A percentile compares a stretch with the other conserved stretches of the same genome.
Evolutionary conservation across 2,888 invertebrate genomes (phyloP).

Genomic region (Anoncus sp.): DNA sequence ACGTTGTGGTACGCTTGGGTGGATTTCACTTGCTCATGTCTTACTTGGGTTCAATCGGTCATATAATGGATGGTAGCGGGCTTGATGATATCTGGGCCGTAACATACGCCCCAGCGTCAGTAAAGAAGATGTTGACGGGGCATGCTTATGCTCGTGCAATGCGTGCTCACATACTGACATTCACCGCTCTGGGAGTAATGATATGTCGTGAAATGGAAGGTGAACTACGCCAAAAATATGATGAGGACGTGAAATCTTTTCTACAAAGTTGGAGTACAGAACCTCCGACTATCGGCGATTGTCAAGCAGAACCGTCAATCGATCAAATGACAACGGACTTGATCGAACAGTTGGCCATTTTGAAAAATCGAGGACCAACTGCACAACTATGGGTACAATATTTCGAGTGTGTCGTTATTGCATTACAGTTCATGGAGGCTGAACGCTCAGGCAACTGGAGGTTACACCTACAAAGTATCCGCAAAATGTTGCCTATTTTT

Average conservation of each 20-base stretch:
- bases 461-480: constrained; percentile 61
- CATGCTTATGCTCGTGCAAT: constrained; percentile 53
- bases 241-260: constrained; percentile 22
- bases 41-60: constrained; percentile 53
- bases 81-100: constrained; percentile 59
- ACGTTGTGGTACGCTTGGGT: constrained; percentile 59
- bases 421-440: constrained; percentile 66
- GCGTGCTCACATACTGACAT: constrained; percentile 55
- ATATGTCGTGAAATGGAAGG: constrained; percentile 30
- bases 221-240: constrained; percentile 36
- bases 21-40: constrained; percentile 62
- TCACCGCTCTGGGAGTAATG: constrained; percentile 47
- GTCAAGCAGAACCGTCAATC: constrained; percentile 33
- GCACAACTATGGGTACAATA: constrained; percentile 63
- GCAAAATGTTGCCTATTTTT: constrained; percentile 64
- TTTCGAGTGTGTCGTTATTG: constrained; percentile 56
- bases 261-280: constrained; percentile 35
- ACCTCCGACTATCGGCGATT: constrained; percentile 41
- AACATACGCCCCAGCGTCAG: constrained; percentile 52
- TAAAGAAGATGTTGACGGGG: constrained; percentile 49
- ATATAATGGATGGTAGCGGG: constrained; percentile 62
- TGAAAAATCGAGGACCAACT: constrained; percentile 49
- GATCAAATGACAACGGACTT: constrained; percentile 32
- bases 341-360: constrained; percentile 20
- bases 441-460: constrained; percentile 67